Base-by-base conservation (phyloP, 2,888 invertebrate species). In the Andrena camellia region DNA sequence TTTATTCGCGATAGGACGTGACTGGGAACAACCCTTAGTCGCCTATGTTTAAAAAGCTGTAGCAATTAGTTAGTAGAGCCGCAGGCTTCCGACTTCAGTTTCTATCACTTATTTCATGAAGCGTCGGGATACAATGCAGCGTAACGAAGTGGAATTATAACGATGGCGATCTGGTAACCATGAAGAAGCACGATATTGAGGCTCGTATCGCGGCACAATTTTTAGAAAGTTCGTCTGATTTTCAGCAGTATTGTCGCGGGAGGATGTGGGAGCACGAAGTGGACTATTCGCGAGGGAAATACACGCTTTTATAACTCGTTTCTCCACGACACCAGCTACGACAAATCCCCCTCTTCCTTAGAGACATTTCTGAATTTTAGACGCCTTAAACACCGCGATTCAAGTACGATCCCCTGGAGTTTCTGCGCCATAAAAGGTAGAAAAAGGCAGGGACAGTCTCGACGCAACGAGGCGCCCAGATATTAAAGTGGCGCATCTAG, bases 271-370 rank as follows among this genome's bases (percentile, higher is more conserved):
- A 73, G 81, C 67, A 81, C 76, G 76, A 81, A 63, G 78, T 74
- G 82, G 71, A 68, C 81, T 86, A 86, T 86, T 86, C 86, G 78
- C 86, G 81, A 86, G 86, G 84, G 85, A 86, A 86, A 86, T 84
- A 81, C 81, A 86, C 81, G 79, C 81, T 86, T 86, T 86, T 86
- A 86, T 81, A 86, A 86, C 86, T 86, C 84, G 77, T 81, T 79
- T 80, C 83, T 72, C 66, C 77, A 8, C 77, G 70, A 72, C 72
- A 54, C 73, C 57, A 59, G 71, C 70, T 69, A 69, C 73, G 68
- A 78, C 57, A 81, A 79, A 81, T 79, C 81, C 71, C 73, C 76
- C 67, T 70, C 75, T 76, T 77, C 50, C 76, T 71, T 66, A 48
- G 78, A 67, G 79, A 78, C 85, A 71, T 78, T 87, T 82, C 78